Evolutionary conservation across 2,113 vertebrate species (phyloP), one percentile per base, ranked within the genome.

Genomic region (Pterocles gutturalis): DNA sequence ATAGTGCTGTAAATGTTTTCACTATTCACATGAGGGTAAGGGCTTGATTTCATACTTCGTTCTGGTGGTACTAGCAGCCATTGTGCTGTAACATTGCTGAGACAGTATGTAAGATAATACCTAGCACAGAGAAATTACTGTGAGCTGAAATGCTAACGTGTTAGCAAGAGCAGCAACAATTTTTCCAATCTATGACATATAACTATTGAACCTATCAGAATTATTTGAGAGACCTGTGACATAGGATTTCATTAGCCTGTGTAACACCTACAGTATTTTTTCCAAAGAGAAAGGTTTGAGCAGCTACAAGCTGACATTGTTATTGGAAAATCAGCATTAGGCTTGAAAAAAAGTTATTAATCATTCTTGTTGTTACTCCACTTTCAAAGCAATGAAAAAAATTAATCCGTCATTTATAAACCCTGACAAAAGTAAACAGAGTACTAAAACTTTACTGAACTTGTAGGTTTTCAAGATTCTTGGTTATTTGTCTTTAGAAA

Each of bases 401-500:
- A 70, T 72, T 61, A 87, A 81, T 45, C 2, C 5, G 7, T 26
- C 22, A 38, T 85, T 87, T 78, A 41, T 51, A 69, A 86, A 70
- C 20, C 19, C 41, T 22, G 12, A 57, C 21, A 79, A 83, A 83
- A 20, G 9, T 57, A 79, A 78, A 41, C 18, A 31, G 17, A 87
- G 33, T 72, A 46, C 8, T 48, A 34, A 69, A 89, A 69, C 12
- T 71, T 76, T 15, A 80, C 26, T 38, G 53, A 46, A 73, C 28
- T 80, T 24, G 41, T 2, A 53, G 16, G 13, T 87, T 82, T 87
- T 89, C 38, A 64, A 85, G 49, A 57, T 67, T 69, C 62, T 80
- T 78, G 8, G 34, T 73, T 91, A 92, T 91, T 87, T 72, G 7
- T 72, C 28, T 38, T 90, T 69, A 76, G 81, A 96, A 93, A 85